These are phyloP conservation scores for Nebria salina DNA, from an alignment of 2,888 invertebrate species.

Conservation along the genomic window DNA sequence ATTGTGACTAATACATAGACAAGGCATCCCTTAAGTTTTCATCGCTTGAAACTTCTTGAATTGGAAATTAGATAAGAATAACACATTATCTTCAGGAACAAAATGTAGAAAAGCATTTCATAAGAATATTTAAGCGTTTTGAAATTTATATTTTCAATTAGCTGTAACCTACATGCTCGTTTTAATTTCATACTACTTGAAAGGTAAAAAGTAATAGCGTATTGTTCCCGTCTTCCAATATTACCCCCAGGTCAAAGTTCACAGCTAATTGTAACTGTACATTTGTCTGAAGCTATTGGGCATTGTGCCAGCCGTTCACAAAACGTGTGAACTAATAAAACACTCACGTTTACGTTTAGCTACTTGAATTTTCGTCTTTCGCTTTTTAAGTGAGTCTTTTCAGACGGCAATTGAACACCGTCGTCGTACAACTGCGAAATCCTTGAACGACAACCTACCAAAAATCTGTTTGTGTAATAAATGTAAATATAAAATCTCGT, in stretches of 20 bases:
- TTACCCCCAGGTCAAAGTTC: slow-evolving; percentile 3
- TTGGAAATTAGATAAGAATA: neutral
- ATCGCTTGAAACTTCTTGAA: neutral
- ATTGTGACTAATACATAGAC: neutral
- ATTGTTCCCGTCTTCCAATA: slow-evolving; percentile 9
- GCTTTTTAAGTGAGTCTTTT: no score
- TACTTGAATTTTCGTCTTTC: neutral
- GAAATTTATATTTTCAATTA: neutral
- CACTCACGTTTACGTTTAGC: neutral
- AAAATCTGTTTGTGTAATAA: no score
- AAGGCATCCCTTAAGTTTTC: neutral
- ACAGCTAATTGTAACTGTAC: slow-evolving; percentile 16
- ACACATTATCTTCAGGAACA: neutral
- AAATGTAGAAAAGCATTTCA: neutral
- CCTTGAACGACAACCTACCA: no score
- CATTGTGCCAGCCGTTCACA: slow-evolving; percentile 10
- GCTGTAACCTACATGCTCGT: neutral
- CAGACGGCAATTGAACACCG: no score
- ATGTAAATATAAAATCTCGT: neutral
- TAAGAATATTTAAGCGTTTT: neutral
- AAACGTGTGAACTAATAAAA: neutral
- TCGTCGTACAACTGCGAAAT: no score
- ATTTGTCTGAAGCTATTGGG: slow-evolving; percentile 18
- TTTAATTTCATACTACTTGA: neutral
- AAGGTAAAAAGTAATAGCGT: neutral